Evolutionary conservation across 2,113 vertebrate species (phyloP).

Genomic region (Amphiprion percula): DNA sequence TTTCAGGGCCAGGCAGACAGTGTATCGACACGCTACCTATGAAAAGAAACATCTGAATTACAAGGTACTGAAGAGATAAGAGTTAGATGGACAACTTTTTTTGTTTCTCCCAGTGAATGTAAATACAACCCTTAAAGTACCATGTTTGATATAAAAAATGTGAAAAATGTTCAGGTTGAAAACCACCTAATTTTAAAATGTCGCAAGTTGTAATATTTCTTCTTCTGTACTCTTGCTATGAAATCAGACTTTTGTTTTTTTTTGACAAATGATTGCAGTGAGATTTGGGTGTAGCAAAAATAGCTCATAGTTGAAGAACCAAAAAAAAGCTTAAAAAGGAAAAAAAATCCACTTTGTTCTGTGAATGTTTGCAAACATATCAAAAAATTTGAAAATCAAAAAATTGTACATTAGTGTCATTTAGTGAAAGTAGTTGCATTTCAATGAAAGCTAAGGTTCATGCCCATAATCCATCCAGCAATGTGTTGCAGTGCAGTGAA

Average conservation of each 20-base stretch:
- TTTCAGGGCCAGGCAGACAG: slow-evolving; percentile 66
- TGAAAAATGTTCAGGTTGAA: slow-evolving; percentile 71
- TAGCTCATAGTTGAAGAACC: slow-evolving; percentile 58
- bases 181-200: slow-evolving; percentile 57
- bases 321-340: slow-evolving; percentile 31
- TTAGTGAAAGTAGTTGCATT: slow-evolving; percentile 70
- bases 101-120: slow-evolving; percentile 67
- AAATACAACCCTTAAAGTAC: slow-evolving; percentile 74
- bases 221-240: slow-evolving; percentile 75
- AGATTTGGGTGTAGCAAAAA: slow-evolving; percentile 74
- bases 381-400: slow-evolving; percentile 52
- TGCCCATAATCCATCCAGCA: slow-evolving; percentile 55
- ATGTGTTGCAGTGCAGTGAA: slow-evolving; percentile 80
- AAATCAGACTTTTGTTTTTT: slow-evolving; percentile 64
- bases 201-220: slow-evolving; percentile 73
- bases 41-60: slow-evolving; percentile 34
- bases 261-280: slow-evolving; percentile 66
- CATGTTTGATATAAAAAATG: slow-evolving; percentile 75
- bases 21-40: slow-evolving; percentile 70
- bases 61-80: slow-evolving; percentile 33
- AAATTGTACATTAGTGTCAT: slow-evolving; percentile 62
- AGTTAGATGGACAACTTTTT: slow-evolving; percentile 23
- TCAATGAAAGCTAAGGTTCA: slow-evolving; percentile 52
- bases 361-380: slow-evolving; percentile 75
- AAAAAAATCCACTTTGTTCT: slow-evolving; percentile 56